Conservation (phyloP, 2,797 vertebrate genomes). For the Crax fasciolata region DNA sequence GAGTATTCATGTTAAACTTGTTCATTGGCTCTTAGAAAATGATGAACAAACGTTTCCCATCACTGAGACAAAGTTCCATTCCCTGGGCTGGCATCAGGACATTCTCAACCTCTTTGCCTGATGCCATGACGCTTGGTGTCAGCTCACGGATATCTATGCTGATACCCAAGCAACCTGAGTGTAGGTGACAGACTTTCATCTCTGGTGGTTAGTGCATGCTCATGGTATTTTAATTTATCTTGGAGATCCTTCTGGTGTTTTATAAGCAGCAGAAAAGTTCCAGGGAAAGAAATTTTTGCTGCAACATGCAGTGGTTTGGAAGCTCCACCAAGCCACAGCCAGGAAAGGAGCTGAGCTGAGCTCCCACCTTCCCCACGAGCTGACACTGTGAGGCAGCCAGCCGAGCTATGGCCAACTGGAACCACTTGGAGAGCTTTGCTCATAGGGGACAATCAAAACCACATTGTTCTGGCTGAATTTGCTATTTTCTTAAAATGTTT, state of each 20-base stretch:
- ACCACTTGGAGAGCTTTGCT: background rate
- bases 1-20: background rate
- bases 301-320: background rate
- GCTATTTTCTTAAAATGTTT: background rate
- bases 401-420: background rate
- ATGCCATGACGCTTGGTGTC: fast-evolving
- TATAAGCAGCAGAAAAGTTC: background rate
- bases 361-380: background rate
- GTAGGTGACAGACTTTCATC: background rate
- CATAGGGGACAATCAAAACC: background rate
- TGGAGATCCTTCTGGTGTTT: background rate
- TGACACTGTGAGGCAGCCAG: background rate
- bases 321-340: background rate
- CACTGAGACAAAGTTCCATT: background rate
- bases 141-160: fast-evolving
- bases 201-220: background rate
- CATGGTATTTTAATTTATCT: background rate
- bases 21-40: background rate
- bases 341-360: background rate
- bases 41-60: background rate
- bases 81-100: background rate
- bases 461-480: constrained; percentile 5
- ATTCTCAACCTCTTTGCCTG: background rate
- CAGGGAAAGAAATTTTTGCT: background rate
- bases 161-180: fast-evolving